A percentile compares a stretch with the other conserved stretches of the same genome.
Evolutionary conservation across 37 sponge, comb jelly and placozoan species (phyloP).

Genomic region (Aplysina aerophoba): DNA sequence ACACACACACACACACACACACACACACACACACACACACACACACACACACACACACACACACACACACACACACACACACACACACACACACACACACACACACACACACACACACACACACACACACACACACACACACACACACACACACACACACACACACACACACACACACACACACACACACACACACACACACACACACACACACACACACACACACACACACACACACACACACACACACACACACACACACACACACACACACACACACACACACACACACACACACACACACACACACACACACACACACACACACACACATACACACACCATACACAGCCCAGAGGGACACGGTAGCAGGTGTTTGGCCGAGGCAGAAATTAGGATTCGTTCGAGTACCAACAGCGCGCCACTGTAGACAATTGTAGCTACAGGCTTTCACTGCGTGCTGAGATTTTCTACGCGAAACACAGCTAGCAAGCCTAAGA

Average conservation of each 20-base stretch:
- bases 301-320: constrained; percentile 1
- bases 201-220: constrained; percentile 16
- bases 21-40: constrained; percentile 11
- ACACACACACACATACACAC: constrained; percentile 13
- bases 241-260: too few relatives aligned
- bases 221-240: not conserved
- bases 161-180: constrained; percentile 6
- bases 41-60: constrained; percentile 24
- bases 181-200: constrained; percentile 1
- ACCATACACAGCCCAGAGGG: constrained; percentile 35
- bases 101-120: constrained; percentile 34
- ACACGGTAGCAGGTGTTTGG: too few relatives aligned
- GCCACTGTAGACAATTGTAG: too few relatives aligned
- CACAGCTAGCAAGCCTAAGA: too few relatives aligned
- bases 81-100: constrained; percentile 30
- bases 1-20: constrained; percentile 34
- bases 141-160: constrained; percentile 19
- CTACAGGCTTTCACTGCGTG: too few relatives aligned
- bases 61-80: constrained; percentile 30
- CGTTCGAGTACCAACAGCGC: too few relatives aligned
- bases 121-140: constrained; percentile 30
- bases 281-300: not conserved
- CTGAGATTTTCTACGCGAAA: too few relatives aligned
- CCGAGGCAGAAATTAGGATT: too few relatives aligned
- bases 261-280: too few relatives aligned